A percentile compares a stretch with the other conserved stretches of the same genome.
phyloP scores from a whole-genome alignment of 2,888 invertebrate genomes.

The Torymus auratus region DNA sequence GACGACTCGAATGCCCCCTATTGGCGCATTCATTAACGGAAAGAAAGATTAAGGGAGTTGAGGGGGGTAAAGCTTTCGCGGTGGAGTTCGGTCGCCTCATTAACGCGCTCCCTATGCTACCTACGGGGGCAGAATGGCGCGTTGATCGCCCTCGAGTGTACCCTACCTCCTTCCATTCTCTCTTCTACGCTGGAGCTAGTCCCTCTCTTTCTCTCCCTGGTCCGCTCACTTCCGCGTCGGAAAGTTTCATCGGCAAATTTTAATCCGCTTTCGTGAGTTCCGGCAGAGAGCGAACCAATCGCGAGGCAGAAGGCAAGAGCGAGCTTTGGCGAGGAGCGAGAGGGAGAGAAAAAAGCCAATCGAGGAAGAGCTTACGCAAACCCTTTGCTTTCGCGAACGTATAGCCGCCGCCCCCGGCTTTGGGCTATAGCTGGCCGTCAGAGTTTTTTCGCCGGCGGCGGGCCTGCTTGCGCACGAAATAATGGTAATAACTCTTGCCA shows the following conservation, averaged over 20 bases:
- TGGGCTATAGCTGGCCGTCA: no score
- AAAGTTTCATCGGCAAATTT: conserved; percentile 61
- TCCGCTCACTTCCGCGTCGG: conserved; percentile 1
- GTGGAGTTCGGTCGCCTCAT: conserved; percentile 8
- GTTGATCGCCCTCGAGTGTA: not conserved
- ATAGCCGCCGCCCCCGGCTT: no score
- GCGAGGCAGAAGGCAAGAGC: not conserved
- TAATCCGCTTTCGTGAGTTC: conserved; percentile 59
- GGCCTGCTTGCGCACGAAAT: no score
- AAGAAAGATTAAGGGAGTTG: not conserved
- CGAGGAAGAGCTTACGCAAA: conserved; percentile 4
- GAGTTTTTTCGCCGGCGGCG: no score
- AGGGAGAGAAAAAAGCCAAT: not conserved
- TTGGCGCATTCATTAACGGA: conserved; percentile 23
- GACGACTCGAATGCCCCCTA: not conserved
- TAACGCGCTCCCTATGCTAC: not conserved
- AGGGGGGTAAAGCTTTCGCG: not conserved
- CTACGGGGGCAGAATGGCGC: not conserved
- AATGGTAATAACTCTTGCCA: no score
- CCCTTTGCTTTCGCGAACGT: no score
- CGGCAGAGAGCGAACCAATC: conserved; percentile 5
- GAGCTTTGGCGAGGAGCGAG: not conserved
- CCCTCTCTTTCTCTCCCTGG: not conserved
- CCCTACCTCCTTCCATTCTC: not conserved
- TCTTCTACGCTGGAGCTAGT: conserved; percentile 5